Conservation (phyloP, 2,113 vertebrate genomes). For the Cariama cristata region DNA sequence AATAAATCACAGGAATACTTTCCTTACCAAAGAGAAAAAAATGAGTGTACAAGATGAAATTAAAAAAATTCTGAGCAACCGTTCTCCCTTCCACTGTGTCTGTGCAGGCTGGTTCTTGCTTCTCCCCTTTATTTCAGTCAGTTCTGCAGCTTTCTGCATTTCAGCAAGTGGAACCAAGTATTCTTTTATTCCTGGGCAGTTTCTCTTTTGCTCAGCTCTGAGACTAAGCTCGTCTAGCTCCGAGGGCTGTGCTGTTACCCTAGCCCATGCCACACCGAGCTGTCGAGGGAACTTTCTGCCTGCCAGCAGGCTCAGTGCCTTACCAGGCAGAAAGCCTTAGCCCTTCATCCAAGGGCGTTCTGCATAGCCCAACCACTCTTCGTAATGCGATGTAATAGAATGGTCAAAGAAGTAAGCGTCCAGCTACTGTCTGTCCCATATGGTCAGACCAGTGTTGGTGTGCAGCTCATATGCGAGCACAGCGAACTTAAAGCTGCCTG, state of each 20-base stretch:
- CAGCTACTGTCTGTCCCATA: neutral
- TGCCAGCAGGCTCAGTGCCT: neutral
- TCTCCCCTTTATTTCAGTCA: neutral
- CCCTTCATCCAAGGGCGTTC: neutral
- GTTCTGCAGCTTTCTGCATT: neutral
- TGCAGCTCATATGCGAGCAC: neutral
- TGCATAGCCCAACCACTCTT: neutral
- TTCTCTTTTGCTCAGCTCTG: neutral
- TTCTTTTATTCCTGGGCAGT: neutral
- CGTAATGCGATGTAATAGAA: neutral
- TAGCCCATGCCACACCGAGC: neutral
- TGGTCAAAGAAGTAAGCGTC: neutral
- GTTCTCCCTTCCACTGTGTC: neutral
- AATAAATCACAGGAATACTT: neutral
- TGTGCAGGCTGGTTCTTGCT: neutral
- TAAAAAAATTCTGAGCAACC: neutral
- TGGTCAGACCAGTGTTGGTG: neutral
- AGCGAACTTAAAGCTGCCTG: neutral
- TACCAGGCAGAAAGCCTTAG: neutral
- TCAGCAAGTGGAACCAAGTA: neutral
- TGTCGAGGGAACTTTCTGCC: neutral
- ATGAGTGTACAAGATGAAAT: neutral
- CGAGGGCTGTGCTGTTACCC: neutral
- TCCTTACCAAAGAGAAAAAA: neutral
- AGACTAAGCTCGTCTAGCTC: neutral